phyloP scores from a whole-genome alignment of 1,140 invertebrate genomes.

The Trichonephila inaurata region DNA sequence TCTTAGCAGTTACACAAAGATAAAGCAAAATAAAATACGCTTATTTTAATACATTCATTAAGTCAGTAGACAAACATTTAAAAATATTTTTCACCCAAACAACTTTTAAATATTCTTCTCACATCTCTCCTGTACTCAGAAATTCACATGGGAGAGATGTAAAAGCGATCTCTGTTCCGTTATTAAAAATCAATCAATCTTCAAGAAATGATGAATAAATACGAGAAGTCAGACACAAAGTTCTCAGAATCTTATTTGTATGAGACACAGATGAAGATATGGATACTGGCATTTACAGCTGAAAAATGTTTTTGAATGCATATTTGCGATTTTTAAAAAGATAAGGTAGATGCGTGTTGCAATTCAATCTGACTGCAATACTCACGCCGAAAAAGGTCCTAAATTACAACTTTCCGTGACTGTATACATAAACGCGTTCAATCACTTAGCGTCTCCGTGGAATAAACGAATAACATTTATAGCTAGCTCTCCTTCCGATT shows the following conservation, averaged over 20 bases:
- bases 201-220: not conserved
- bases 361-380: not conserved
- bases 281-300: not conserved
- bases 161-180: not conserved
- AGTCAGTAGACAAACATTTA: no score
- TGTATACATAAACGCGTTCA: not conserved
- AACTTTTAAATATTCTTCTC: not conserved
- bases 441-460: not conserved
- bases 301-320: slow-evolving; percentile 8
- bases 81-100: no score
- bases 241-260: not conserved
- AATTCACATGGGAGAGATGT: not conserved
- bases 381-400: not conserved
- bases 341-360: not conserved
- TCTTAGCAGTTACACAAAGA: no score
- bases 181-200: slow-evolving; percentile 42
- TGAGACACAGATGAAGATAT: not conserved
- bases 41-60: no score
- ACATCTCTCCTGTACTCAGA: not conserved
- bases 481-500: not conserved
- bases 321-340: slow-evolving; percentile 1
- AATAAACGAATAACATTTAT: not conserved
- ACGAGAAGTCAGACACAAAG: not conserved
- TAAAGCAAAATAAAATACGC: no score
- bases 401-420: not conserved